Percentiles rank a stretch among this genome's conserved stretches.
Conservation (phyloP, 2,888 invertebrate species). For the Sphaeridia pumilis region DNA sequence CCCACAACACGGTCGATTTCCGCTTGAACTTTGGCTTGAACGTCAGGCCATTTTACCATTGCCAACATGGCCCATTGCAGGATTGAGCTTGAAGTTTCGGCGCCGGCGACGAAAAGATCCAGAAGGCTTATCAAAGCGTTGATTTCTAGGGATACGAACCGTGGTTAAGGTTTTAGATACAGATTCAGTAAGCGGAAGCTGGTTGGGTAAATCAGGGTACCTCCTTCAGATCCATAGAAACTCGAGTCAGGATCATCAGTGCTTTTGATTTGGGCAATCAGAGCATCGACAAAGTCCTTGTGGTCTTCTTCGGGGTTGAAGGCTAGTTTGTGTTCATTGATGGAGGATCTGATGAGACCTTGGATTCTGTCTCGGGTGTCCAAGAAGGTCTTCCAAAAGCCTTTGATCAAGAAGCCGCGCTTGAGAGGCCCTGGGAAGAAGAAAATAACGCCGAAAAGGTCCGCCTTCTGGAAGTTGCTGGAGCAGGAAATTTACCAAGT, state of each 20-base stretch:
- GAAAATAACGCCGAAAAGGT: slow-evolving; percentile 28
- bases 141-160: slow-evolving; percentile 27
- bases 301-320: slow-evolving; percentile 20
- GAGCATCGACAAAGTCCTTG: slow-evolving; percentile 32
- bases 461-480: slow-evolving; percentile 29
- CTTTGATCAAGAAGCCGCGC: slow-evolving; percentile 30
- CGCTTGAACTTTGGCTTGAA: slow-evolving; percentile 34
- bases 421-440: slow-evolving; percentile 32
- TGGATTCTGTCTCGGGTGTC: slow-evolving; percentile 27
- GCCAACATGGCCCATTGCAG: slow-evolving; percentile 35
- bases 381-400: slow-evolving; percentile 32
- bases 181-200: background rate
- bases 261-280: slow-evolving; percentile 27
- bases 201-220: slow-evolving; percentile 7
- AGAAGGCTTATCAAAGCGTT: slow-evolving; percentile 30
- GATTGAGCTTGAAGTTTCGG: slow-evolving; percentile 31
- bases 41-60: slow-evolving; percentile 34
- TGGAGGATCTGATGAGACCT: slow-evolving; percentile 21
- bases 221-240: slow-evolving; percentile 34
- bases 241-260: slow-evolving; percentile 29
- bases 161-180: too few relatives aligned
- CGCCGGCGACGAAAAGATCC: slow-evolving; percentile 36
- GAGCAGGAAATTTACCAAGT: background rate
- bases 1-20: slow-evolving; percentile 33
- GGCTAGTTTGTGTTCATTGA: slow-evolving; percentile 30